Conservation (phyloP, 2,113 vertebrate genomes). For the Gymnocephalus cernua region DNA sequence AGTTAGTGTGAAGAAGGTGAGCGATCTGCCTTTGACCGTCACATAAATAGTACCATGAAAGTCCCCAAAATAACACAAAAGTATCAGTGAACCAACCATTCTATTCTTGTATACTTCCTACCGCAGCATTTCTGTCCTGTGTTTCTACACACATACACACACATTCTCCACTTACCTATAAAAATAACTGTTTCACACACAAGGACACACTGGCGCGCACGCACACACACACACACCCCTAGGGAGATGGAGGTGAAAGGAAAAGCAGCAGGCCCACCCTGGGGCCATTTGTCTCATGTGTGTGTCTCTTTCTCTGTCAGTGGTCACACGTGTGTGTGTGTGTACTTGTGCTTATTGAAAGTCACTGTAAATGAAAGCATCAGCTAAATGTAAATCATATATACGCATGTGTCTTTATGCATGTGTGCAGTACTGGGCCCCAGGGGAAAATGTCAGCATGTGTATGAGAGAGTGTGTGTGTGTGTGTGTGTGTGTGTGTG, state of each 20-base stretch:
- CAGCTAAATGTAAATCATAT: slow-evolving; percentile 63
- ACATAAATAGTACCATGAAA: slow-evolving; percentile 33
- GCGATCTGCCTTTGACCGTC: slow-evolving; percentile 5
- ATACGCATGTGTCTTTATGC: slow-evolving; percentile 35
- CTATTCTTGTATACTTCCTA: slow-evolving; percentile 25
- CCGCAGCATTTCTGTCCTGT: slow-evolving; percentile 11
- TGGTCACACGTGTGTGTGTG: background rate
- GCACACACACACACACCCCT: slow-evolving; percentile 7
- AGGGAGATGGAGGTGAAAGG: background rate
- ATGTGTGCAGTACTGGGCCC: slow-evolving; percentile 15
- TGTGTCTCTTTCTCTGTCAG: slow-evolving; percentile 3
- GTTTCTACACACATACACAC: slow-evolving; percentile 12
- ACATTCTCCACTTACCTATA: background rate
- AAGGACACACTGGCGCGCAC: slow-evolving; percentile 1
- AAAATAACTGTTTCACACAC: background rate
- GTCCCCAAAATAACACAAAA: slow-evolving; percentile 34
- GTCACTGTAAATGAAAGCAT: slow-evolving; percentile 41
- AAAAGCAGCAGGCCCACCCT: background rate
- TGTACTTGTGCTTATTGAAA: background rate
- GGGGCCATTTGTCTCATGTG: slow-evolving; percentile 16
- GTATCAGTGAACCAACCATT: slow-evolving; percentile 6
- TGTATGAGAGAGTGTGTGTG: slow-evolving; percentile 4
- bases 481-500: slow-evolving; percentile 4
- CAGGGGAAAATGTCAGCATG: slow-evolving; percentile 41
- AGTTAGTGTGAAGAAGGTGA: background rate